These are phyloP conservation scores for Passerina amoena DNA, from an alignment of 2,113 vertebrate genomes.

Conservation along the genomic window DNA sequence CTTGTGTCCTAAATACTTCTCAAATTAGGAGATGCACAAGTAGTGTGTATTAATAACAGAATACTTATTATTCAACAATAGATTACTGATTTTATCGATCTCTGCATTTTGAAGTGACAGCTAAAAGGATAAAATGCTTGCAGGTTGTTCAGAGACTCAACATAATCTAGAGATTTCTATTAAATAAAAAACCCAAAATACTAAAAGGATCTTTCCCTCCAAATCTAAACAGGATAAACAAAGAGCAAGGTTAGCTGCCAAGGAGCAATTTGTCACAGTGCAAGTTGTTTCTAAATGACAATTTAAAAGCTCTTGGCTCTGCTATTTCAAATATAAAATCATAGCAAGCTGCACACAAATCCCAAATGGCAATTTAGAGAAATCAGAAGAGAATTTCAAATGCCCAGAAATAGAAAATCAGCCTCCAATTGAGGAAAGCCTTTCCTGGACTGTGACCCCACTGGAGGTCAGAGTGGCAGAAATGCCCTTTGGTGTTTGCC, in stretches of 20 bases:
- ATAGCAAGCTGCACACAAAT: background rate
- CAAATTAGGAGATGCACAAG: background rate
- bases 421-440: background rate
- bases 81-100: background rate
- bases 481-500: background rate
- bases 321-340: background rate
- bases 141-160: background rate
- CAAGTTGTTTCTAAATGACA: background rate
- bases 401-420: background rate
- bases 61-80: background rate
- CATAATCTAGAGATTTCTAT: background rate
- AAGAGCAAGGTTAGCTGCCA: background rate
- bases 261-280: background rate
- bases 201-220: background rate
- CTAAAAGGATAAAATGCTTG: background rate
- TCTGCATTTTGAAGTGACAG: background rate
- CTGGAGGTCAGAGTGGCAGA: background rate
- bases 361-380: background rate
- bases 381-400: background rate
- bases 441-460: background rate
- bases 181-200: background rate
- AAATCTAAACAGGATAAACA: background rate
- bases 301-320: background rate
- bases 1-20: background rate
- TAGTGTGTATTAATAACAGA: background rate